Conservation (phyloP, 2,113 vertebrate genomes). For the Silurus glanis region DNA sequence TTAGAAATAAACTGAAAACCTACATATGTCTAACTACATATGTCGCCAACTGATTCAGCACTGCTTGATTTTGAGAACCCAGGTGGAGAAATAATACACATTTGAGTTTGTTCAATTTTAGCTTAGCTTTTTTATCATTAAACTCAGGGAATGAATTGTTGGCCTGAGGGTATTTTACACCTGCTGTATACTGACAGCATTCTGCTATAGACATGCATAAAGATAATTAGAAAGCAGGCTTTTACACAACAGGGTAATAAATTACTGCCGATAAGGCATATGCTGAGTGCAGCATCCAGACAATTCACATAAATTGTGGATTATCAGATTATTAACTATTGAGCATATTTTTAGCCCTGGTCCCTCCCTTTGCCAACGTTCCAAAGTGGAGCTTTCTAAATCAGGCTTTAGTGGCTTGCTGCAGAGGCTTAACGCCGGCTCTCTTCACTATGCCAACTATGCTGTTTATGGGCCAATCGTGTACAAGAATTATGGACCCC, state of each 20-base stretch:
- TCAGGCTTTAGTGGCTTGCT: conserved; percentile 43
- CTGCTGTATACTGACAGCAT: conserved; percentile 29
- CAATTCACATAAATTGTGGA: conserved; percentile 39
- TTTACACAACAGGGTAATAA: conserved; percentile 25
- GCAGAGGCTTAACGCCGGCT: conserved; percentile 47
- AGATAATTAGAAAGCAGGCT: conserved; percentile 25
- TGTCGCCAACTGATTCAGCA: background rate
- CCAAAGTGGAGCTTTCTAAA: conserved; percentile 18
- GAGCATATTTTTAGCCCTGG: conserved; percentile 23
- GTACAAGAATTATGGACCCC: conserved; percentile 62
- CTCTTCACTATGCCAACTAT: conserved; percentile 51
- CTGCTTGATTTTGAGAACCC: background rate
- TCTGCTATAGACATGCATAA: conserved; percentile 25
- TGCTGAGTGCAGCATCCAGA: conserved; percentile 24
- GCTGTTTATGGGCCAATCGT: conserved; percentile 58
- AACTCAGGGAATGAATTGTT: background rate
- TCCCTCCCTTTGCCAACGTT: background rate
- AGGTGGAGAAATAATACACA: background rate
- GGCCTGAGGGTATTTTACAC: conserved; percentile 23
- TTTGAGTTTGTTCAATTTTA: background rate
- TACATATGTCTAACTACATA: background rate
- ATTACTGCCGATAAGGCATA: conserved; percentile 21
- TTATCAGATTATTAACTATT: conserved; percentile 37
- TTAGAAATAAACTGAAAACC: background rate
- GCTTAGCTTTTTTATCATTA: conserved; percentile 8